These are phyloP conservation scores for Condylura cristata DNA, from an alignment of 2,113 vertebrate species.

Conservation along the genomic window DNA sequence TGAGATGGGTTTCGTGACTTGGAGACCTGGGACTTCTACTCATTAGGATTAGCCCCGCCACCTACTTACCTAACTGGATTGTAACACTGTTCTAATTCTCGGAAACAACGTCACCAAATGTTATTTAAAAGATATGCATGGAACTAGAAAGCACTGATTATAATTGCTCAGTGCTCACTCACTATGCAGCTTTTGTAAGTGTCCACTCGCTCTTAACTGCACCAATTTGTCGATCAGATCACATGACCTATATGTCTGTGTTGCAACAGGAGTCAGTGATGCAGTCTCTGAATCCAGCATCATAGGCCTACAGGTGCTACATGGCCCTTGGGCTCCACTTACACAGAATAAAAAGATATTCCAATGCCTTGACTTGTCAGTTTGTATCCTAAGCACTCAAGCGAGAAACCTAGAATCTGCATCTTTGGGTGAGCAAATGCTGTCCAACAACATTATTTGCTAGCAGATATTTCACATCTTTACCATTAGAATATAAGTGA, in stretches of 20 bases:
- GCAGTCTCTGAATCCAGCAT: not conserved
- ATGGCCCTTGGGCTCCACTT: not conserved
- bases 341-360: not conserved
- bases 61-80: not conserved
- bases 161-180: not conserved
- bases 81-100: not conserved
- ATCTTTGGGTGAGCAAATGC: constrained; percentile 18
- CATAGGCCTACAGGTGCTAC: not conserved
- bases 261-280: not conserved
- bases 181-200: not conserved
- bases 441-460: not conserved
- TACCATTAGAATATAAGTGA: constrained; percentile 2
- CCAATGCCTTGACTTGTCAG: not conserved
- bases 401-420: not conserved
- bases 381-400: not conserved
- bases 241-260: not conserved
- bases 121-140: not conserved
- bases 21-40: not conserved
- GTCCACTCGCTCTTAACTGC: not conserved
- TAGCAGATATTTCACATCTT: not conserved
- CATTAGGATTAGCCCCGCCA: not conserved
- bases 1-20: not conserved
- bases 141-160: not conserved
- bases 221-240: not conserved
- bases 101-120: not conserved